Evolutionary conservation across 2,888 invertebrate genomes (phyloP).

Genomic region (Athetis lepigone): DNA sequence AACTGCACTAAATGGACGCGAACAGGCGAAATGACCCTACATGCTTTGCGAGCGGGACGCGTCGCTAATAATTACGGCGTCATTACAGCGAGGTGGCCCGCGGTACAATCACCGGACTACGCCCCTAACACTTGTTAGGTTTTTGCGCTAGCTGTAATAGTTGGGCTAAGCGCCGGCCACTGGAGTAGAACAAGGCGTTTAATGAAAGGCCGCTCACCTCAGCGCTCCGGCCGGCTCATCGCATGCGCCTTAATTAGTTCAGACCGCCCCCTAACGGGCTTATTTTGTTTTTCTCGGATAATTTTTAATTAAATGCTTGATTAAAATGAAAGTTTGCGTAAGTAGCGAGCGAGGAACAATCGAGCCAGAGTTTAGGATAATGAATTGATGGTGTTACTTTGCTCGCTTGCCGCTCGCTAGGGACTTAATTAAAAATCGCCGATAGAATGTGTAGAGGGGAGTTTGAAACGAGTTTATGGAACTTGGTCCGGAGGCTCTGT

Average conservation of each 20-base stretch:
- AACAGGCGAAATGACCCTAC: no score
- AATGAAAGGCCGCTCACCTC: constrained; percentile 89
- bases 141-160: constrained; percentile 80
- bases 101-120: constrained; percentile 60
- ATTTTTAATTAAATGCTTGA: constrained; percentile 91
- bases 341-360: constrained; percentile 90
- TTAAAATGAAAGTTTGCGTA: constrained; percentile 91
- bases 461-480: constrained; percentile 89
- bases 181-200: constrained; percentile 85
- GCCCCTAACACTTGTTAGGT: constrained; percentile 79
- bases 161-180: constrained; percentile 82
- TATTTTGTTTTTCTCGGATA: constrained; percentile 91
- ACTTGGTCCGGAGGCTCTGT: constrained; percentile 87
- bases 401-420: constrained; percentile 87
- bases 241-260: constrained; percentile 90
- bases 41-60: constrained; percentile 33
- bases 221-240: constrained; percentile 85
- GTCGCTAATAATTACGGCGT: constrained; percentile 64
- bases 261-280: constrained; percentile 90
- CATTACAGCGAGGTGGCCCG: constrained; percentile 59
- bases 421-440: constrained; percentile 91
- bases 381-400: constrained; percentile 91
- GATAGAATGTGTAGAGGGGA: constrained; percentile 90
- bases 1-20: no score
- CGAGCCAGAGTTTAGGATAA: constrained; percentile 90